These are phyloP conservation scores for Drosophila robusta DNA, from an alignment of 2,888 invertebrate genomes.

Conservation along the genomic window DNA sequence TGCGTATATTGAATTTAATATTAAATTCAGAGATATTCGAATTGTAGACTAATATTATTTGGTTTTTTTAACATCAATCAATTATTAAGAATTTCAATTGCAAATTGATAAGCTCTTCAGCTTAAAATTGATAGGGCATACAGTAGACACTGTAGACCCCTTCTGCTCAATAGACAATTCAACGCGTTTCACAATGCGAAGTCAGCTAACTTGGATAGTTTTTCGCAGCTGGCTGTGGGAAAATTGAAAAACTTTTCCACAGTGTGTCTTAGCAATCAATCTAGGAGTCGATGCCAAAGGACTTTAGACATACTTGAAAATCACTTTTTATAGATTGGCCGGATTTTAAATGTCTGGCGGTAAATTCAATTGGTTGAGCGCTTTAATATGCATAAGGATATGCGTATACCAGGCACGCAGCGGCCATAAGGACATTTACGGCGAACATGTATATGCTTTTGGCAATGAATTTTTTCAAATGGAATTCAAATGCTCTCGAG, in stretches of 20 bases:
- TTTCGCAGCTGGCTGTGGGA: constrained; percentile 18
- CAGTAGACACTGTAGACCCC: too few relatives aligned
- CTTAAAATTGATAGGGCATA: neutral
- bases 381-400: constrained; percentile 53
- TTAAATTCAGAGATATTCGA: too few relatives aligned
- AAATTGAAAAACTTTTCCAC: constrained; percentile 54
- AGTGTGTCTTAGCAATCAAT: constrained; percentile 47
- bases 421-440: constrained; percentile 28
- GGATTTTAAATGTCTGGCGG: constrained; percentile 28
- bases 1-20: neutral
- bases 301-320: constrained; percentile 21
- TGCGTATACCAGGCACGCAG: constrained; percentile 22
- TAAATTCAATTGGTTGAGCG: constrained; percentile 33
- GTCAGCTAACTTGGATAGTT: constrained; percentile 33
- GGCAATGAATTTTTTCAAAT: constrained; percentile 69
- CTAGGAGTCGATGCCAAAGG: constrained; percentile 12
- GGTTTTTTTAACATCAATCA: too few relatives aligned
- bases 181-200: constrained; percentile 28
- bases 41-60: too few relatives aligned
- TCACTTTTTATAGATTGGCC: constrained; percentile 28
- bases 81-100: too few relatives aligned
- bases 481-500: constrained; percentile 73
- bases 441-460: constrained; percentile 66
- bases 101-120: neutral
- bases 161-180: constrained; percentile 28